Evolutionary conservation across 1,140 invertebrate genomes (phyloP), one percentile per base, ranked within the genome.

Genomic region (Pseudomyrmex dendroicus): DNA sequence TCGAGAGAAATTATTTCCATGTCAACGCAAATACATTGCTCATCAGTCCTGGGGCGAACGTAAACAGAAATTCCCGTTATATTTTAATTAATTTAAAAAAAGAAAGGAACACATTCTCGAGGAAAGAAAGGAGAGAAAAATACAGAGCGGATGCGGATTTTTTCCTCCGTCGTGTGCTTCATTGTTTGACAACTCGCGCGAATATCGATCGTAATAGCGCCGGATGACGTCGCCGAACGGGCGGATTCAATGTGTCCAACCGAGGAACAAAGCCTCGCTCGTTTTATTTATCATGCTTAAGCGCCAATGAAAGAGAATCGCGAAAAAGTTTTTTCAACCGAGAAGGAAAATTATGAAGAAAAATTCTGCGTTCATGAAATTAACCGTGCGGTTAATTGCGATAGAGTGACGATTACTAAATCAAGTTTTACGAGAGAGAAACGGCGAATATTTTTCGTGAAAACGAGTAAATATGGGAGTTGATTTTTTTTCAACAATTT

Each of bases 181-280:
- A 80, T 80, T 80, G 66, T 80, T 59, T 70, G 54, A 80, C 50
- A 72, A 54, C 76, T 72, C 22, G 76, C 66, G 15, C 22, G 56
- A 80, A 80, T 80, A 80, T 80, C 76, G 76, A 80, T 80, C 66
- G 66, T 72, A 80, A 80, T 72, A 80, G 54, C 44, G 44, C 50
- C 54, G 54, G 54, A 12, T 80, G 76, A 80, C 67, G 54, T 80
- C 76, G 76, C 66, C 76, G 22, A 80, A 80, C 76, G 66, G 5
- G 35, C 12, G 20, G 54, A 80, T 78, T 78, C 52, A 78, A 78
- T 70, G 64, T 78, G 64, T 80, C 44, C 56, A 59, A 80, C 66
- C 72, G 35, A 35, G 66, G n/a, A 70, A 80, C 76, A 80, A 80
- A 35, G 66, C 66, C 54, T 72, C 66, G 22, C 50, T 25, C 76